Conservation (phyloP, 2,113 vertebrate species). For the Barbus barbus region DNA sequence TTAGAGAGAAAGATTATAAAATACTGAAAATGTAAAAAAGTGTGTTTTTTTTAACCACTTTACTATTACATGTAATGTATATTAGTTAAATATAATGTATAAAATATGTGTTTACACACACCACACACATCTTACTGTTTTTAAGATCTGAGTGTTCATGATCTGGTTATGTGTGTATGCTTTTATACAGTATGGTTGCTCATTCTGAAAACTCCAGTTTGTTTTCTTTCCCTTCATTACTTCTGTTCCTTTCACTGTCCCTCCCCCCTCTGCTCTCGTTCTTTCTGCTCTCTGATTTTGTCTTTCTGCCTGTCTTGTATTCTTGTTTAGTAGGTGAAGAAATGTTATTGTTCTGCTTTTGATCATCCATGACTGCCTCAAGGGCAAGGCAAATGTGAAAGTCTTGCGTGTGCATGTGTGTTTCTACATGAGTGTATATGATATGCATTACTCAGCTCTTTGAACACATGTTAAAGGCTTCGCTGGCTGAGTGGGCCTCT, state of each 20-base stretch:
- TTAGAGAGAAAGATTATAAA: no score
- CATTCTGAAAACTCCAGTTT: no score
- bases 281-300: background rate
- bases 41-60: no score
- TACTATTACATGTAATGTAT: no score
- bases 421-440: conserved; percentile 43
- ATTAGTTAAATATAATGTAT: no score
- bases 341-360: conserved; percentile 31
- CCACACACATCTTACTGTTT: no score
- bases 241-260: background rate
- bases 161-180: no score
- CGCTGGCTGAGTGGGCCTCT: background rate
- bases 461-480: conserved; percentile 31
- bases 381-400: conserved; percentile 23
- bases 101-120: no score
- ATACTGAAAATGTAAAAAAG: no score
- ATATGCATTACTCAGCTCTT: conserved; percentile 37
- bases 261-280: background rate
- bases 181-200: no score
- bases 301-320: conserved; percentile 1
- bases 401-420: conserved; percentile 36
- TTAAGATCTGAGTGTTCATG: no score
- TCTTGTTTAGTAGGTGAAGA: conserved; percentile 30
- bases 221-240: no score
- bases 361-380: conserved; percentile 24